A percentile compares a stretch with the other conserved stretches of the same genome.
Conservation (phyloP, 1,140 invertebrate species). For the Temnothorax nylanderi region DNA sequence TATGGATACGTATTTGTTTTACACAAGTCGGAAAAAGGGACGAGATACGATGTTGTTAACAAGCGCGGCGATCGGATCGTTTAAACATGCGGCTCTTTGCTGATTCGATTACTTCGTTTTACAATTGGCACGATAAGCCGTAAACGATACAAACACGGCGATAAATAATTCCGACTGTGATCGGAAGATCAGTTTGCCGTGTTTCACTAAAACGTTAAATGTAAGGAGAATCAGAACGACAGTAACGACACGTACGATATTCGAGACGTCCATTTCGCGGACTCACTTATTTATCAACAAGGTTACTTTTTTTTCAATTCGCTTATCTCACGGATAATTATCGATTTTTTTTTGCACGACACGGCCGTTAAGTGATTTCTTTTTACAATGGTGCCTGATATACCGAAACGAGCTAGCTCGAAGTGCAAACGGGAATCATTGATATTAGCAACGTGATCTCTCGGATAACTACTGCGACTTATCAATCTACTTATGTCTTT, state of each 20-base stretch:
- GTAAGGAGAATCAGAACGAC: no score
- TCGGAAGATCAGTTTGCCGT: background rate
- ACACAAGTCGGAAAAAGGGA: background rate
- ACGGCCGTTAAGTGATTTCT: background rate
- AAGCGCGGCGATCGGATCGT: background rate
- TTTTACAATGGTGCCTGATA: background rate
- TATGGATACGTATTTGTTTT: background rate
- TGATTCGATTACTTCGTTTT: conserved; percentile 25
- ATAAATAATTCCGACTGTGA: conserved; percentile 18
- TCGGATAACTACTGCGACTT: conserved; percentile 18
- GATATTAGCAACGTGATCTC: background rate
- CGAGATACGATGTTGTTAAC: conserved; percentile 1
- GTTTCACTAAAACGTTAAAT: conserved; percentile 19
- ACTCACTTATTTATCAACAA: conserved; percentile 14
- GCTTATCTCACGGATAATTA: conserved; percentile 38
- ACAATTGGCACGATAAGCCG: background rate
- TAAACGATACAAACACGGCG: conserved; percentile 9
- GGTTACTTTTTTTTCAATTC: background rate
- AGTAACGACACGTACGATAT: no score
- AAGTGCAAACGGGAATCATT: background rate
- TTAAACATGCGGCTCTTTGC: background rate
- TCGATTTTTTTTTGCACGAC: background rate
- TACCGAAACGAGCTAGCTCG: background rate
- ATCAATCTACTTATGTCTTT: conserved; percentile 24
- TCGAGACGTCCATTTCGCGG: background rate